Conservation (phyloP, 2,797 vertebrate genomes). For the Luscinia luscinia region DNA sequence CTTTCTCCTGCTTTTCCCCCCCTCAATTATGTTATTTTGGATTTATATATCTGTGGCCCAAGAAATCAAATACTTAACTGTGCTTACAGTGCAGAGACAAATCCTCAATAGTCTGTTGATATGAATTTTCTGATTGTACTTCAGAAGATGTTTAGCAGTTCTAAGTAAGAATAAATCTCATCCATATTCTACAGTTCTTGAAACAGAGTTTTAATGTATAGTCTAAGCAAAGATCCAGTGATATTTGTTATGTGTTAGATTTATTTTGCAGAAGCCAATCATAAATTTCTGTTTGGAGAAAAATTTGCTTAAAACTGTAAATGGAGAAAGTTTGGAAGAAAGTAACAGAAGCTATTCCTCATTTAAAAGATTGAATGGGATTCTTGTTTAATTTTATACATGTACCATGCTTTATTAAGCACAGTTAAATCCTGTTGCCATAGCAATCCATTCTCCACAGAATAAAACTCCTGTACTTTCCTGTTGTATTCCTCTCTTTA, state of each 20-base stretch:
- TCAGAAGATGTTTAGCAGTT: not conserved
- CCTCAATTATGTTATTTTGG: not conserved
- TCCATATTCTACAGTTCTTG: not conserved
- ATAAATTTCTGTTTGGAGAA: not conserved
- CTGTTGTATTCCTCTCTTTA: conserved; percentile 32
- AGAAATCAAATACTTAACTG: not conserved
- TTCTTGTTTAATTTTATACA: conserved; percentile 4
- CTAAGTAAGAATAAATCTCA: not conserved
- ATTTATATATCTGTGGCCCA: not conserved
- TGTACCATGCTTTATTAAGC: conserved; percentile 20
- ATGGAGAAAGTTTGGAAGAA: not conserved
- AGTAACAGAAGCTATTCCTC: not conserved
- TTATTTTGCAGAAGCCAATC: not conserved
- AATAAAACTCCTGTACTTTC: not conserved
- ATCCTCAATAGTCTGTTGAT: not conserved
- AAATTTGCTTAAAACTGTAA: not conserved
- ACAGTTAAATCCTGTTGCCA: not conserved
- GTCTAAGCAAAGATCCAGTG: not conserved
- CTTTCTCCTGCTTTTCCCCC: not conserved
- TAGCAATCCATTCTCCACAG: conserved; percentile 3
- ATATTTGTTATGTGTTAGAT: not conserved
- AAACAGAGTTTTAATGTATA: not conserved
- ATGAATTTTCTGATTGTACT: not conserved
- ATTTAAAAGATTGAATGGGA: not conserved
- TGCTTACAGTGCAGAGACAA: not conserved